Evolutionary conservation across 2,888 invertebrate genomes (phyloP).

Genomic region (Neoaliturus tenellus): DNA sequence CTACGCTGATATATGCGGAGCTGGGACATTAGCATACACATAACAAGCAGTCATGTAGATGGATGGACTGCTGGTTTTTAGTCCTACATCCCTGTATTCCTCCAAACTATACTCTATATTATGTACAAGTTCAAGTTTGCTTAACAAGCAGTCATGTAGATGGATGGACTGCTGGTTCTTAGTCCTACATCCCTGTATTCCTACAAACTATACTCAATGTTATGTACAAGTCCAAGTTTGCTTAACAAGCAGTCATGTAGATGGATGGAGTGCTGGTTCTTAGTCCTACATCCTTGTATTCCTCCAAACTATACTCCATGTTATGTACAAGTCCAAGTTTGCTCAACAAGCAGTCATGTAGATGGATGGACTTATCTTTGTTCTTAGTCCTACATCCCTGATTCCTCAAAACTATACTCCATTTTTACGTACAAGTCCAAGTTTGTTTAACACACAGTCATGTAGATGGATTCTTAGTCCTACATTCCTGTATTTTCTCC

Average conservation of each 20-base stretch:
- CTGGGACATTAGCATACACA: slow-evolving; percentile 54
- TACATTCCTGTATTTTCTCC: neutral
- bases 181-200: neutral
- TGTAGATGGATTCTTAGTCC: slow-evolving; percentile 17
- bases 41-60: slow-evolving; percentile 51
- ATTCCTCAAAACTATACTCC: neutral
- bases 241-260: slow-evolving; percentile 48
- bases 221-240: neutral
- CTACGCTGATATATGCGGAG: slow-evolving; percentile 4
- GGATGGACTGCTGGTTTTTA: slow-evolving; percentile 17
- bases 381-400: neutral
- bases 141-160: slow-evolving; percentile 50
- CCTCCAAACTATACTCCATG: neutral
- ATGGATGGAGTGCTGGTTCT: slow-evolving; percentile 23
- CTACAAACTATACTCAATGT: neutral
- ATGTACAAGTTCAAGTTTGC: neutral
- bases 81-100: neutral
- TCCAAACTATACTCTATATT: neutral
- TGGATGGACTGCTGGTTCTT: slow-evolving; percentile 26
- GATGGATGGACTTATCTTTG: slow-evolving; percentile 11
- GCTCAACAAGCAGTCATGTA: slow-evolving; percentile 47
- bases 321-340: neutral
- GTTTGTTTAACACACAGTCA: slow-evolving; percentile 42
- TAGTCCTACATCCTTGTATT: neutral
- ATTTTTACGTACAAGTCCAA: neutral